phyloP scores from a whole-genome alignment of 2,888 invertebrate species.

The Atrina japonica region DNA sequence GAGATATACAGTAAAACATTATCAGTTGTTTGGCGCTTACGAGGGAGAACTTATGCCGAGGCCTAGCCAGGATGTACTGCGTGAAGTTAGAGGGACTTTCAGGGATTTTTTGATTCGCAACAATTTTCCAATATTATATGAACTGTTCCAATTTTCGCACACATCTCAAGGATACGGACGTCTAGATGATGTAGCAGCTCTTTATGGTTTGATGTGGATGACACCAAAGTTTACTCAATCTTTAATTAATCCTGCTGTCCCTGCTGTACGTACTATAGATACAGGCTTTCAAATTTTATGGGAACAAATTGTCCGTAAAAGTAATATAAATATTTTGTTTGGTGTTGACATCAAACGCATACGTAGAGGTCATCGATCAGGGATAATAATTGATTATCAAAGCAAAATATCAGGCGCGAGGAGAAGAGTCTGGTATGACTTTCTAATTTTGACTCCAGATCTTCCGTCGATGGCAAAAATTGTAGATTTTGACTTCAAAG shows the following conservation, averaged over 20 bases:
- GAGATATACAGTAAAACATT: no score
- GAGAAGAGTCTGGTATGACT: background rate
- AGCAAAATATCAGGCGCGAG: background rate
- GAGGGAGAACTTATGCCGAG: constrained; percentile 12
- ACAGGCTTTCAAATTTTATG: background rate
- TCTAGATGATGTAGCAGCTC: constrained; percentile 3
- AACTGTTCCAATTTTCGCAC: background rate
- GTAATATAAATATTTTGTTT: background rate
- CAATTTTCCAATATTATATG: constrained; percentile 1
- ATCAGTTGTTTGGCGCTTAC: constrained; percentile 24
- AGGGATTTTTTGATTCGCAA: constrained; percentile 21
- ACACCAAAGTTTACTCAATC: background rate
- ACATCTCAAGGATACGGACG: constrained; percentile 16
- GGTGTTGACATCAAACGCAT: background rate
- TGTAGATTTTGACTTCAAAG: constrained; percentile 1
- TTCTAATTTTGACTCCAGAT: constrained; percentile 10
- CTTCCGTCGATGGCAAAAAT: constrained; percentile 2
- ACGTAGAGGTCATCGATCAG: background rate
- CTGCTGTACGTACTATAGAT: background rate
- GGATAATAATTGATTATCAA: background rate
- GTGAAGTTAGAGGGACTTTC: constrained; percentile 11
- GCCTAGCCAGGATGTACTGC: background rate
- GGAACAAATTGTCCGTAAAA: background rate
- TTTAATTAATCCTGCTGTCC: background rate
- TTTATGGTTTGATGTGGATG: constrained; percentile 23